Percentiles rank a stretch among this genome's conserved stretches.
phyloP scores from a whole-genome alignment of 1,140 invertebrate species.

The Sipha flava region DNA sequence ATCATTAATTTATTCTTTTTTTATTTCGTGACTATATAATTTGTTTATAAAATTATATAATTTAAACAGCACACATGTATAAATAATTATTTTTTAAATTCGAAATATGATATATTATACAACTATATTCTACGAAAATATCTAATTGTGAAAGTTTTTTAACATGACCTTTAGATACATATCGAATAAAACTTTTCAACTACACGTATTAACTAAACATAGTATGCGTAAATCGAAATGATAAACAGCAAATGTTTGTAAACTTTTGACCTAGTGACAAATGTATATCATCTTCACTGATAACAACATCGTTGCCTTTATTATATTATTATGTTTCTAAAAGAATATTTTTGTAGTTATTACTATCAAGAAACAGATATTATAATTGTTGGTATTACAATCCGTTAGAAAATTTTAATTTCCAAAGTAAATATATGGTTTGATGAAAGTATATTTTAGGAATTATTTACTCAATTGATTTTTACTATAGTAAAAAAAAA shows the following conservation, averaged over 20 bases:
- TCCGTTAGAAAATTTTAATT: not conserved
- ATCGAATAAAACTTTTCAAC: not conserved
- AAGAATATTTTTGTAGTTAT: not conserved
- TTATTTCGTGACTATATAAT: too few relatives aligned
- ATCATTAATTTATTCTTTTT: too few relatives aligned
- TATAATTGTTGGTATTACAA: not conserved
- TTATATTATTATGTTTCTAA: not conserved
- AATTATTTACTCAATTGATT: too few relatives aligned
- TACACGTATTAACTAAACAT: not conserved
- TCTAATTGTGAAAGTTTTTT: not conserved
- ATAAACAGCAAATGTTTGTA: not conserved
- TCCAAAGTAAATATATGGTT: not conserved
- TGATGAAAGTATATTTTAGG: too few relatives aligned
- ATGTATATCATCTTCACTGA: not conserved
- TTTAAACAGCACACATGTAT: too few relatives aligned
- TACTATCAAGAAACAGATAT: not conserved
- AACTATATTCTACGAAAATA: not conserved
- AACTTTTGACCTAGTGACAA: constrained; percentile 4
- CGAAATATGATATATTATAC: not conserved
- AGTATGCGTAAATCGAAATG: constrained; percentile 10
- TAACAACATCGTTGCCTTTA: not conserved
- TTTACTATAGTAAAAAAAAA: too few relatives aligned
- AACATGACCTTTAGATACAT: not conserved
- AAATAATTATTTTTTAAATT: too few relatives aligned
- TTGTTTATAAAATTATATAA: too few relatives aligned